Evolutionary conservation across 2,797 vertebrate species (phyloP), one percentile per base, ranked within the genome.

Genomic region (Sarcoramphus papa): DNA sequence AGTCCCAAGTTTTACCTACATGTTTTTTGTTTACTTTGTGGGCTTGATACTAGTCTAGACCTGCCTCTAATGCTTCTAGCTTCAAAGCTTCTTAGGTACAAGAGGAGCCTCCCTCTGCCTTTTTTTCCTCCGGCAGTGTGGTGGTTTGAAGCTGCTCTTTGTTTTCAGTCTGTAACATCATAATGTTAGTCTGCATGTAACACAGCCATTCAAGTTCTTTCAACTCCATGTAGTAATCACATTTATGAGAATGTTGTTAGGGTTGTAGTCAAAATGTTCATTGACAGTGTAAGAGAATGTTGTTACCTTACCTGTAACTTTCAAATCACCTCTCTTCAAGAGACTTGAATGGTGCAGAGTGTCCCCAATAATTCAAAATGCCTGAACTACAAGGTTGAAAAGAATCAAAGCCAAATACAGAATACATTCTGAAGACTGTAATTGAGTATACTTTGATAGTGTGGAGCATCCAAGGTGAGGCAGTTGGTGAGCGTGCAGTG

Each of bases 141-240:
- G 91, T 68, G 93, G 81, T 95, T 97, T 93, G 87, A 96, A 90
- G 83, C 35, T 90, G 73, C 56, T 94, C 89, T 94, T 96, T 94
- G 79, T 96, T 96, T 95, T 86, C 70, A 80, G 88, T 76, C 91
- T 87, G 89, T 78, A 94, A 78, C 72, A 92, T 90, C 69, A 53
- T 88, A 33, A 86, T 95, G 28, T 85, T 86, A 73, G 84, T 85
- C 90, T 95, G 73, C 67, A 24, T 74, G 31, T 94, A 94, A 77
- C 47, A 91, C 33, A 85, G 62, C 53, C 65, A 65, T 88, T 83
- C 72, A 83, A 16, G 33, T 92, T 88, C 78, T 96, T 95, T 70
- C 90, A 93, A 23, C 85, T 78, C 65, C 27, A 2, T 73, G 50
- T 85, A 73, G 64, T 84, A 95, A 70, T 92, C 56, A 47, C 54